Conservation (phyloP, 1,140 invertebrate species). For the Littorina saxatilis region DNA sequence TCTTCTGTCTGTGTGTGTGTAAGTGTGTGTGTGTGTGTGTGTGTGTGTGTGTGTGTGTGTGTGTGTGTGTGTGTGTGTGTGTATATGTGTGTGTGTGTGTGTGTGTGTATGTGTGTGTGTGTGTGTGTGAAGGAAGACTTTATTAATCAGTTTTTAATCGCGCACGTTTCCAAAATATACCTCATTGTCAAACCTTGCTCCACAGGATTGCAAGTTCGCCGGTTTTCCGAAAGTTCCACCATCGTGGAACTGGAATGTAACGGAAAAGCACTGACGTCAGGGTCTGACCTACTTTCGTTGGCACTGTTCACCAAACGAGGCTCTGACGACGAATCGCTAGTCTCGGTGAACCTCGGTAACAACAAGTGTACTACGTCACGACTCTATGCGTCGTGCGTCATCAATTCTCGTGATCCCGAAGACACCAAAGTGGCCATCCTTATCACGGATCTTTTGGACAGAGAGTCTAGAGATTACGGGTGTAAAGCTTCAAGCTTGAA, state of each 20-base stretch:
- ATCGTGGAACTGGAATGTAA: constrained; percentile 9
- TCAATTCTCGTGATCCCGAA: neutral
- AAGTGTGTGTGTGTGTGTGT: too few species aligned
- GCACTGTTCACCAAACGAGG: neutral
- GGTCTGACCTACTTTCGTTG: neutral
- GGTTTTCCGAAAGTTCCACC: constrained; percentile 9
- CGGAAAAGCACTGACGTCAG: neutral
- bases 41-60: too few species aligned
- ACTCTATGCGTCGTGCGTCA: constrained; percentile 2
- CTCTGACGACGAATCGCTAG: neutral
- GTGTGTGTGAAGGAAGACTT: too few species aligned
- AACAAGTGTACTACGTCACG: constrained; percentile 5
- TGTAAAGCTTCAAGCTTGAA: neutral
- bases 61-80: too few species aligned
- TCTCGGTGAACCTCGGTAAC: neutral
- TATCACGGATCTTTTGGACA: constrained; percentile 11
- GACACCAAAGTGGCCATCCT: neutral
- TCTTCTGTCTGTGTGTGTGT: too few species aligned
- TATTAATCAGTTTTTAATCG: too few species aligned
- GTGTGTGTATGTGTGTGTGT: too few species aligned
- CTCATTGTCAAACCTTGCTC: too few species aligned
- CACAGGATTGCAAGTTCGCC: neutral
- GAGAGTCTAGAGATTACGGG: neutral
- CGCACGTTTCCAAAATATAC: too few species aligned
- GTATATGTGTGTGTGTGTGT: too few species aligned